phyloP scores from a whole-genome alignment of 2,888 invertebrate species.

The Gastrophysa polygoni region DNA sequence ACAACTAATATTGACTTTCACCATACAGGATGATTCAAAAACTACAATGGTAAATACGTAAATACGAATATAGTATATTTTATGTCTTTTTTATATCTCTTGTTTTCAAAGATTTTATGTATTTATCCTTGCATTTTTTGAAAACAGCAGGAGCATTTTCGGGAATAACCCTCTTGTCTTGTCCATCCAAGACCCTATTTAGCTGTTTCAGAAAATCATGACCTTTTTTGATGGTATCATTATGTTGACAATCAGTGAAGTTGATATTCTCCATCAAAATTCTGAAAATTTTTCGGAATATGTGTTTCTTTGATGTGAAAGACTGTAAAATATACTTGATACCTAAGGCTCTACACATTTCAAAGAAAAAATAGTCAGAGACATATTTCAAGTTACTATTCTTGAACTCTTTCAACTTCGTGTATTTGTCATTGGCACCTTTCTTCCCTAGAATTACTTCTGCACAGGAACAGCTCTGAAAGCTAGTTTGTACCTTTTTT shows the following conservation, averaged over 20 bases:
- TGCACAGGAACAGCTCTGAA: too few species aligned
- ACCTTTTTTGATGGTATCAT: not conserved
- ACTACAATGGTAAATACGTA: too few species aligned
- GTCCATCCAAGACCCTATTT: not conserved
- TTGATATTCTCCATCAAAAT: not conserved
- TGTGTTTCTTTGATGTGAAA: not conserved
- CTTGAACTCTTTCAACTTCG: not conserved
- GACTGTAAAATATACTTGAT: not conserved
- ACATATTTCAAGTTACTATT: not conserved
- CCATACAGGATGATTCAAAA: too few species aligned
- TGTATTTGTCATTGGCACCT: not conserved
- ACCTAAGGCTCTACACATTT: not conserved
- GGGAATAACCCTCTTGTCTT: not conserved
- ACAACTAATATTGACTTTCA: too few species aligned
- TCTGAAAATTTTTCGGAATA: not conserved
- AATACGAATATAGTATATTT: too few species aligned
- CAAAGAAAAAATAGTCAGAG: not conserved
- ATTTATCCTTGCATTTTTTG: not conserved
- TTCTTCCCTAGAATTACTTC: constrained; percentile 1
- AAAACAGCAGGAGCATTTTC: not conserved
- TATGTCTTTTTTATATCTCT: not conserved
- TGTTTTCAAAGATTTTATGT: not conserved
- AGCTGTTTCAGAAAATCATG: not conserved
- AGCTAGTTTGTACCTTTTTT: too few species aligned
- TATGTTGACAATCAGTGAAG: not conserved